Conservation (phyloP, 2,797 vertebrate genomes). For the Lepilemur septentrionalis region DNA sequence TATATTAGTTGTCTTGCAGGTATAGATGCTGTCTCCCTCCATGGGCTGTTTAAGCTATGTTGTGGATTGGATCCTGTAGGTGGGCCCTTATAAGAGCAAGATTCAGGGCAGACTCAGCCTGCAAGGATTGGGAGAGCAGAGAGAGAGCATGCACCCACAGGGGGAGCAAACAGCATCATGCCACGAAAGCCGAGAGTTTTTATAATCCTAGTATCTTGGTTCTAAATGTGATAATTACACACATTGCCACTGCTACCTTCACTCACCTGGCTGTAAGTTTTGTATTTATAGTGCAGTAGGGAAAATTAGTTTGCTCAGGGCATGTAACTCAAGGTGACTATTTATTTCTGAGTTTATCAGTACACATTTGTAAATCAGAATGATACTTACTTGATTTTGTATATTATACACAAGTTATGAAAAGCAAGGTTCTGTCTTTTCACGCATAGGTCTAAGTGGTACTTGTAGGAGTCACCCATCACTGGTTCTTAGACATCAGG, state of each 20-base stretch:
- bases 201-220: neutral
- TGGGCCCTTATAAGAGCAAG: neutral
- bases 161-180: neutral
- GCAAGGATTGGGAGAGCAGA: neutral
- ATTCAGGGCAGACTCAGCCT: neutral
- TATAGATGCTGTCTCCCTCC: neutral
- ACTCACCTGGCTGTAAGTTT: neutral
- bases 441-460: neutral
- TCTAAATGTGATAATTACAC: neutral
- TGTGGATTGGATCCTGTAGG: neutral
- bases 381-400: neutral
- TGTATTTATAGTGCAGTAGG: neutral
- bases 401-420: neutral
- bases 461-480: neutral
- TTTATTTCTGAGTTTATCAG: neutral
- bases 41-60: neutral
- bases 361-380: neutral
- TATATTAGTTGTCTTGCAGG: neutral
- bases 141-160: neutral
- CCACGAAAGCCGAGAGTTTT: neutral
- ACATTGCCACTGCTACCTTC: neutral
- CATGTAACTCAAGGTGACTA: neutral
- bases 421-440: neutral
- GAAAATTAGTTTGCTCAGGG: neutral
- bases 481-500: slow-evolving; percentile 40